A percentile compares a stretch with the other conserved stretches of the same genome.
phyloP scores from a whole-genome alignment of 2,113 vertebrate genomes.

The Dascyllus trimaculatus region DNA sequence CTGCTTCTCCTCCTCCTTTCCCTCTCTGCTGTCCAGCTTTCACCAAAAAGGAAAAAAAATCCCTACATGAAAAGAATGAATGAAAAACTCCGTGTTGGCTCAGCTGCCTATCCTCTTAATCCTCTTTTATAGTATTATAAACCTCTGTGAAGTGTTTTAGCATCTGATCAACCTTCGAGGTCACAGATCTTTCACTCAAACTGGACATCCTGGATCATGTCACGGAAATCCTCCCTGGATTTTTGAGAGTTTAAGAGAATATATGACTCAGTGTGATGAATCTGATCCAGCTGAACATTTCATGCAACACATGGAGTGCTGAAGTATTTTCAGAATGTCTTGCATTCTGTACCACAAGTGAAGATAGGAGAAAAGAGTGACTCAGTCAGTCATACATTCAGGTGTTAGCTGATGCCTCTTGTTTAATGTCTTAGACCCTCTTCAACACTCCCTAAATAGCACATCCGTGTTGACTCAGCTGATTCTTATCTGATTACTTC shows the following conservation, averaged over 20 bases:
- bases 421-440: too few species aligned
- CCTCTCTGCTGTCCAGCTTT: background rate
- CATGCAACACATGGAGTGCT: background rate
- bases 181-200: constrained; percentile 13
- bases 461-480: too few species aligned
- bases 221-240: background rate
- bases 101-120: constrained; percentile 2
- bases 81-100: background rate
- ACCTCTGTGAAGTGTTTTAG: constrained; percentile 9
- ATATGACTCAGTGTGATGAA: too few species aligned
- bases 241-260: background rate
- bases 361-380: background rate
- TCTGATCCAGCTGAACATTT: background rate
- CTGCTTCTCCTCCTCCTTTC: background rate
- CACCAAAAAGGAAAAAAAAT: background rate
- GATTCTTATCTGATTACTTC: too few species aligned
- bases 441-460: too few species aligned
- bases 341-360: background rate
- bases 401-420: too few species aligned
- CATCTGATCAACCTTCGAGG: background rate
- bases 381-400: too few species aligned
- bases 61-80: background rate
- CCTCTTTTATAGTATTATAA: constrained; percentile 16
- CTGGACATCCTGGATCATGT: background rate
- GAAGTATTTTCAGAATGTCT: background rate